These are phyloP conservation scores for Atlantisia rogersi DNA, from an alignment of 2,113 vertebrate genomes.

Conservation along the genomic window DNA sequence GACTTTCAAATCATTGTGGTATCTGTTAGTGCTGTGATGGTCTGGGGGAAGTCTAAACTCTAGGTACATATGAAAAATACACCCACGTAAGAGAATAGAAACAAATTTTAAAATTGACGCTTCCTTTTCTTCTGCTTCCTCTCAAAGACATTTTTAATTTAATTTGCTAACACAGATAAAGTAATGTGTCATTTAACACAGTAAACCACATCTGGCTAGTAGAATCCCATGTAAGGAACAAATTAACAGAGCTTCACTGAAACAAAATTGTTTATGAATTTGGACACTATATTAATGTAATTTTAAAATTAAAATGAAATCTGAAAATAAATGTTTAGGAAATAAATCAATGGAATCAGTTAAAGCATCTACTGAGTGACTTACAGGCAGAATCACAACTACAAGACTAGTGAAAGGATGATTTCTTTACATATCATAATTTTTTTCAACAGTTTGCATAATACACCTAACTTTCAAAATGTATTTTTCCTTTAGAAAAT, in stretches of 20 bases:
- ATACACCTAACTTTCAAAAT: not conserved
- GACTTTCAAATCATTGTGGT: not conserved
- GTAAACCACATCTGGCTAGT: not conserved
- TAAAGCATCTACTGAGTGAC: not conserved
- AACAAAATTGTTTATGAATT: not conserved
- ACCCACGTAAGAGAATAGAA: not conserved
- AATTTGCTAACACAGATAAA: accelerated
- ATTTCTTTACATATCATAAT: not conserved
- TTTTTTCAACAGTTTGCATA: not conserved
- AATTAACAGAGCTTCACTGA: not conserved
- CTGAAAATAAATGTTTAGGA: not conserved
- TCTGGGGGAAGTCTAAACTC: not conserved
- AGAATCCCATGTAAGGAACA: not conserved
- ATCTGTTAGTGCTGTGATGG: not conserved
- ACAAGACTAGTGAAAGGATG: accelerated
- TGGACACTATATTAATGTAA: not conserved
- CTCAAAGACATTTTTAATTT: not conserved
- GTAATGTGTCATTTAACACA: not conserved
- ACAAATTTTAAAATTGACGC: not conserved
- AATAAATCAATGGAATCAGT: not conserved
- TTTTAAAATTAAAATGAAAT: not conserved
- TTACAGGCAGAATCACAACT: not conserved
- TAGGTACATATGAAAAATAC: not conserved
- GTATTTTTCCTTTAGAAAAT: not conserved
- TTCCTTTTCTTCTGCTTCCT: not conserved